Conservation (phyloP, 2,113 vertebrate species). For the Paradisaea rubra region DNA sequence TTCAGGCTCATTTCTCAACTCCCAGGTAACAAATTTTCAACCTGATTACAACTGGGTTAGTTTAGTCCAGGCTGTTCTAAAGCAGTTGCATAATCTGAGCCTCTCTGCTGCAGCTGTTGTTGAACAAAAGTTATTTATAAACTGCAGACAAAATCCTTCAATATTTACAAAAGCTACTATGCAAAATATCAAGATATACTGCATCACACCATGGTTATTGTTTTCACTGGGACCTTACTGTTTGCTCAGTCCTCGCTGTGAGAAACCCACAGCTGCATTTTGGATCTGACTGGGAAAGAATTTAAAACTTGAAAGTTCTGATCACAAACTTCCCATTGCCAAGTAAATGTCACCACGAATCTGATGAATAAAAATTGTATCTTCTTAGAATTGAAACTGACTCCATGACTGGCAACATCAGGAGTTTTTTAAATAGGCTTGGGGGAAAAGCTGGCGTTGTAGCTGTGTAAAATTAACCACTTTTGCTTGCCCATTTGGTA, state of each 20-base stretch:
- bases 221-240: conserved; percentile 9
- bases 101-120: conserved; percentile 15
- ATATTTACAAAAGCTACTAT: conserved; percentile 41
- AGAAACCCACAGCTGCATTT: conserved; percentile 34
- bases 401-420: background rate
- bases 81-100: background rate
- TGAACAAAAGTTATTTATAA: conserved; percentile 45
- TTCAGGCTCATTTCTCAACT: conserved; percentile 23
- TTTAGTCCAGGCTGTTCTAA: background rate
- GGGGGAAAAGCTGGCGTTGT: background rate
- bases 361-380: background rate
- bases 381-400: background rate
- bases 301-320: background rate
- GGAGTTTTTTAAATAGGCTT: background rate
- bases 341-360: background rate
- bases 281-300: conserved; percentile 15
- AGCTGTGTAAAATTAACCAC: background rate
- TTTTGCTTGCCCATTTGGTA: background rate
- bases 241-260: conserved; percentile 1
- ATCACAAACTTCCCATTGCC: background rate
- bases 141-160: conserved; percentile 16
- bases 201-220: background rate
- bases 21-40: conserved; percentile 38
- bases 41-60: background rate
- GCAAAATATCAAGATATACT: conserved; percentile 24